These are phyloP conservation scores for Sigmodon hispidus DNA, from an alignment of 2,113 vertebrate species.

Conservation along the genomic window DNA sequence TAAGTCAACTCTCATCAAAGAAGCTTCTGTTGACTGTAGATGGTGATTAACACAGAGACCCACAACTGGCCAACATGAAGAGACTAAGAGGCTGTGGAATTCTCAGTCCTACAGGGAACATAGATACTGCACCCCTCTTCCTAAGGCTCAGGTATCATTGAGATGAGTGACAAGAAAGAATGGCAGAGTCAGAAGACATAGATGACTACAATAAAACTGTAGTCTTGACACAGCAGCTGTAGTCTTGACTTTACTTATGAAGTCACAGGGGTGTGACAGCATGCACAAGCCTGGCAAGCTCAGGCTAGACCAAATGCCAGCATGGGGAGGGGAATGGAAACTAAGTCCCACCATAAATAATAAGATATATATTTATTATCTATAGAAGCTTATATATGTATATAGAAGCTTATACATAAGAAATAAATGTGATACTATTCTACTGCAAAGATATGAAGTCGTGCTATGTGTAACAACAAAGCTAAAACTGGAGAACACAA, in stretches of 20 bases:
- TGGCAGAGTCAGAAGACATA: not conserved
- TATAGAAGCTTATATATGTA: not conserved
- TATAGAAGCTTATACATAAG: not conserved
- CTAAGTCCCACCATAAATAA: not conserved
- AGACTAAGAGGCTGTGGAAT: not conserved
- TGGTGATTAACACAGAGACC: not conserved
- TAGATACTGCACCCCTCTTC: too few relatives aligned
- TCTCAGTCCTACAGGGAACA: not conserved
- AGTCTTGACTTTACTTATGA: too few relatives aligned
- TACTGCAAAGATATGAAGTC: not conserved
- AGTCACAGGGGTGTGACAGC: not conserved
- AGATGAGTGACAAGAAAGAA: not conserved
- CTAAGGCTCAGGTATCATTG: not conserved
- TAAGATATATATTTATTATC: not conserved
- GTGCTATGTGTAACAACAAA: not conserved
- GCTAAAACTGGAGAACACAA: too few relatives aligned
- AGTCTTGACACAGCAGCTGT: not conserved
- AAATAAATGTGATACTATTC: not conserved
- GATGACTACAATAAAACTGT: not conserved
- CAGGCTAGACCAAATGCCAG: not conserved
- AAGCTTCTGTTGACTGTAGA: not conserved
- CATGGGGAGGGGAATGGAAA: not conserved
- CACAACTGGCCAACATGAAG: not conserved
- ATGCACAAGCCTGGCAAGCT: rapidly evolving
- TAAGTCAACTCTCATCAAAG: not conserved